Evolutionary conservation across 2,797 vertebrate genomes (phyloP).

Genomic region (Cichlasoma orientale): DNA sequence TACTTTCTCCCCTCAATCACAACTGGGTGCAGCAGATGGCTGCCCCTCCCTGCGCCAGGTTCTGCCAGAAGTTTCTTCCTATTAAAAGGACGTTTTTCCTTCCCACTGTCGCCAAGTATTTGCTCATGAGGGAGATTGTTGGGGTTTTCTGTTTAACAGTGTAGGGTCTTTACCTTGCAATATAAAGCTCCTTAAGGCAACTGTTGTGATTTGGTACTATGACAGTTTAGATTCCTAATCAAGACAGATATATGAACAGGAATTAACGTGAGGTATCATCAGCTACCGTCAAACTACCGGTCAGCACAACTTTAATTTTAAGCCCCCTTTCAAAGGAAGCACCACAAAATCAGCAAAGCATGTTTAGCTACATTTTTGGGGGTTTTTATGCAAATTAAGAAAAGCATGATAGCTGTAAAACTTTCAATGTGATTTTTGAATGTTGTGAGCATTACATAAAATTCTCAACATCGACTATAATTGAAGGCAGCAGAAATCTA

Average conservation of each 20-base stretch:
- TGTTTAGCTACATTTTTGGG: not conserved
- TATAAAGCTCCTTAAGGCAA: fast-evolving
- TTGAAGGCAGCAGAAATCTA: not conserved
- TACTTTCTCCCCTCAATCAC: too few species aligned
- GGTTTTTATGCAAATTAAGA: not conserved
- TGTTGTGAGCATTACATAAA: not conserved
- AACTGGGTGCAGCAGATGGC: not conserved
- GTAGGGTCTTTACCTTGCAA: not conserved
- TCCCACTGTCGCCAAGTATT: not conserved
- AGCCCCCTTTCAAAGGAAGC: not conserved
- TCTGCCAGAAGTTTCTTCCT: not conserved
- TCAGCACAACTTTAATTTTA: not conserved
- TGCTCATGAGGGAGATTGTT: not conserved
- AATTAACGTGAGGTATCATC: too few species aligned
- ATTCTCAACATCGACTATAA: not conserved
- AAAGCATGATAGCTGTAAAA: fast-evolving
- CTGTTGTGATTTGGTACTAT: not conserved
- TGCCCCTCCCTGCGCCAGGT: not conserved
- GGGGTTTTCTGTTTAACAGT: not conserved
- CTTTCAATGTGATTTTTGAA: not conserved
- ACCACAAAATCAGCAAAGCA: not conserved
- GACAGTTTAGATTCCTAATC: too few species aligned
- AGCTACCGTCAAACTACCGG: not conserved
- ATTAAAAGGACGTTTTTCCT: not conserved
- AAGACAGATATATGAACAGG: too few species aligned